Percentiles rank a stretch among this genome's conserved stretches.
These are phyloP conservation scores for Pycnomerus fuliginosus DNA, from an alignment of 2,888 invertebrate species.

Conservation along the genomic window DNA sequence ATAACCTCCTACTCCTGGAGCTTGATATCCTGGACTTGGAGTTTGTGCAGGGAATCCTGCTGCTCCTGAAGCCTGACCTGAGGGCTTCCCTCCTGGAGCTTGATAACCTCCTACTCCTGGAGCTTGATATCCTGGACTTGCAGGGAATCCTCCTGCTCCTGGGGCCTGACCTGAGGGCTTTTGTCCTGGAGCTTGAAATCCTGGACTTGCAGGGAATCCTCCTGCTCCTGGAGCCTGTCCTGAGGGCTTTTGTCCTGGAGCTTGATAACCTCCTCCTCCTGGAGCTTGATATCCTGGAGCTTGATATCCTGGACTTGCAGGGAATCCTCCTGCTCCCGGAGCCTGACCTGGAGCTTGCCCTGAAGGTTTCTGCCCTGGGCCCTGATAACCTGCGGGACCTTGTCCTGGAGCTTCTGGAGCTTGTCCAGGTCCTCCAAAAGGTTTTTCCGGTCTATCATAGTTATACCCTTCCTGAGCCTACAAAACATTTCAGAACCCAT, in stretches of 20 bases:
- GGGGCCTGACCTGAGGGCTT: not conserved
- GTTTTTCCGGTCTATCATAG: constrained; percentile 69
- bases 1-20: constrained; percentile 2
- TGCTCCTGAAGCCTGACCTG: constrained; percentile 1
- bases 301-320: not conserved
- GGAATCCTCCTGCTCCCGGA: constrained; percentile 12
- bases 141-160: not conserved
- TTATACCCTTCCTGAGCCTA: constrained; percentile 65
- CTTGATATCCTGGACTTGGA: not conserved
- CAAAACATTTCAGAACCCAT: not conserved
- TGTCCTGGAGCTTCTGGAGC: not conserved
- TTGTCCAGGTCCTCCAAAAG: constrained; percentile 48
- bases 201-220: constrained; percentile 1
- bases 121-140: not conserved
- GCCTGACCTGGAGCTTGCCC: not conserved
- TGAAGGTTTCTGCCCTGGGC: not conserved
- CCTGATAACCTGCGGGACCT: not conserved
- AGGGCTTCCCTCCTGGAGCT: not conserved
- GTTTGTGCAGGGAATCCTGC: constrained; percentile 5
- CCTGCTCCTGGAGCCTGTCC: constrained; percentile 1
- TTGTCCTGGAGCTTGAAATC: not conserved
- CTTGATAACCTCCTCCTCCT: not conserved
- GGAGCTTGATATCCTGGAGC: not conserved
- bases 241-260: not conserved
- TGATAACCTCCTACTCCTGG: constrained; percentile 1